Evolutionary conservation across 2,113 vertebrate species (phyloP).

Genomic region (Forbesichthys papilliferus): DNA sequence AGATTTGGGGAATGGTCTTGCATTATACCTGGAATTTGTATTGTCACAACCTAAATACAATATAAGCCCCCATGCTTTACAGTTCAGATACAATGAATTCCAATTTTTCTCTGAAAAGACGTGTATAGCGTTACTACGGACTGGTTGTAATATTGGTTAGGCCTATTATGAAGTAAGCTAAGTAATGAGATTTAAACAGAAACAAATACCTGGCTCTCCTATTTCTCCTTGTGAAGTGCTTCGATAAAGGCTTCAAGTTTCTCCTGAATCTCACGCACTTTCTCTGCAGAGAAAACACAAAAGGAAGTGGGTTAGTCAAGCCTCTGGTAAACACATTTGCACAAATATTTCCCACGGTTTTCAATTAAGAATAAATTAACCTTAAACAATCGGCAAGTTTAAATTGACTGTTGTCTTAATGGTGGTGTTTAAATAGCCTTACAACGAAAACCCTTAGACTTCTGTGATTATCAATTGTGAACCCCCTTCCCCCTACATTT

Average conservation of each 20-base stretch:
- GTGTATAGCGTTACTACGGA: background rate
- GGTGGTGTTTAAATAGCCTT: too few relatives aligned
- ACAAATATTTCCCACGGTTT: background rate
- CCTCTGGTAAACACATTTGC: background rate
- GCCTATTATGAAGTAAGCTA: background rate
- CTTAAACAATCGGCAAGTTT: background rate
- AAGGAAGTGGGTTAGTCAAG: slow-evolving; percentile 10
- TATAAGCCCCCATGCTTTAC: background rate
- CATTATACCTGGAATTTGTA: background rate
- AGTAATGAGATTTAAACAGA: background rate
- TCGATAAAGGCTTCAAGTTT: slow-evolving; percentile 99
- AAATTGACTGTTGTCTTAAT: background rate
- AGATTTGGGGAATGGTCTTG: background rate
- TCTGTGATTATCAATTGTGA: too few relatives aligned
- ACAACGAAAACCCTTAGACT: too few relatives aligned
- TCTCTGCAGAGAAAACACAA: slow-evolving; percentile 80
- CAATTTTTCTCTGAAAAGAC: background rate
- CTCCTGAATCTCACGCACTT: slow-evolving; percentile 99
- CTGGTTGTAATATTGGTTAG: background rate
- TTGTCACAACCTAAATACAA: background rate
- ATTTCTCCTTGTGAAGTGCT: slow-evolving; percentile 98
- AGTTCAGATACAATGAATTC: background rate
- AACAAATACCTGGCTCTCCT: slow-evolving; percentile 61
- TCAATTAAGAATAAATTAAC: background rate
- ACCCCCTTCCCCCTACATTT: too few relatives aligned